Base-by-base conservation (phyloP, 2,888 invertebrate species). In the Tinea pellionella region DNA sequence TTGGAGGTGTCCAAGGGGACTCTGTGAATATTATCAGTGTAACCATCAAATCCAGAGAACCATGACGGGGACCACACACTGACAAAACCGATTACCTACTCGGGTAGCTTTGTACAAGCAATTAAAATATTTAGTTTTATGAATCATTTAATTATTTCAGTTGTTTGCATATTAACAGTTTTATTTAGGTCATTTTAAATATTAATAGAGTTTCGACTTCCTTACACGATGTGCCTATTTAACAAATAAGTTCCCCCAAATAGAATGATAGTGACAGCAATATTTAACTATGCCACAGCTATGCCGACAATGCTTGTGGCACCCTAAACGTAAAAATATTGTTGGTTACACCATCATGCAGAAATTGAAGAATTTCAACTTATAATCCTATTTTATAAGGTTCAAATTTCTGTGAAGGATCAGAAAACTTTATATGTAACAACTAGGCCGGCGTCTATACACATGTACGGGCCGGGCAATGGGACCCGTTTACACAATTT, bases 1-100 rank as follows among this genome's bases (percentile, higher is more conserved):
- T 69, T 60, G 47, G 63, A 66, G 66, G 67, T 69, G 68, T 68
- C 65, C 65, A 66, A 65, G 65, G 65, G 57, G 63, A 66, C 63
- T 62, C 64, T 64, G 63, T 60, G 58, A 70, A 68, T 66, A 61
- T 64, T 70, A 68, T 69, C 70, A 64, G 62, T 62, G 67, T 66
- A 66, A 69, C 62, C 66, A 76, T 74, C 73, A 72, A 69, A 74
- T 73, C 72, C 68, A 68, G 64, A 68, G 67, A 66, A 64, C 64
- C 64, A 63, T 61, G 65, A 64, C 64, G 63, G 62, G 66, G 74
- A 73, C 74, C 77, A 73, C 78, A 77, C 75, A 72, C 65, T 68
- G 65, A 32, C 32, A 57, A 57, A 57, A 57, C 30, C 57, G 57
- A 57, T 57, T 57, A 57, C 53, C 53, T 18, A 24, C 32, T 24